Conservation (phyloP, 2,888 invertebrate species). For the Gymnocheta viridis region DNA sequence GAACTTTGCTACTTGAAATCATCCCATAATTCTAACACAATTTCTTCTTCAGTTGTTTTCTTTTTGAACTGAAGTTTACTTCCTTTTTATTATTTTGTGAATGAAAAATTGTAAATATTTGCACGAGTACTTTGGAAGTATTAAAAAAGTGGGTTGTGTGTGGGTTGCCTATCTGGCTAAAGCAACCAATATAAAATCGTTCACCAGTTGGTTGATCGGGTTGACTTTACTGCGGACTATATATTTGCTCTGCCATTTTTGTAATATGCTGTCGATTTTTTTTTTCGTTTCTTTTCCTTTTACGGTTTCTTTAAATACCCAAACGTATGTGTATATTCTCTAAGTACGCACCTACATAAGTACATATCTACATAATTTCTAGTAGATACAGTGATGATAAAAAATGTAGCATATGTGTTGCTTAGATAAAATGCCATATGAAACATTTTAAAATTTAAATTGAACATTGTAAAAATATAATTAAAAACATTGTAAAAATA, state of each 20-base stretch:
- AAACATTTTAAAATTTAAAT: too few species aligned
- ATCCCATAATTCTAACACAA: neutral
- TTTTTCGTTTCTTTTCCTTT: conserved; percentile 10
- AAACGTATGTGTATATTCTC: neutral
- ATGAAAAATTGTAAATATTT: conserved; percentile 3
- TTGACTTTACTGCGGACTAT: too few species aligned
- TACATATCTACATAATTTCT: too few species aligned
- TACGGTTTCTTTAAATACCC: conserved; percentile 33
- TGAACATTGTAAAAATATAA: too few species aligned
- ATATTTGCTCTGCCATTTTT: conserved; percentile 7
- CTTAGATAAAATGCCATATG: too few species aligned
- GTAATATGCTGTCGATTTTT: conserved; percentile 1
- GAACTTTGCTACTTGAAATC: neutral
- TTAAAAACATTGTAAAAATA: too few species aligned
- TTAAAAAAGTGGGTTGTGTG: conserved; percentile 14
- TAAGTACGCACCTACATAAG: too few species aligned
- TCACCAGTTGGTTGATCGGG: too few species aligned
- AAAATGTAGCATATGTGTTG: neutral
- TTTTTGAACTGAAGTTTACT: conserved; percentile 12
- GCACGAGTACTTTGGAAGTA: neutral
- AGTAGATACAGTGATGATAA: neutral
- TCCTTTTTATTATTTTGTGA: conserved; percentile 23
- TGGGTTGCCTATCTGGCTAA: conserved; percentile 31
- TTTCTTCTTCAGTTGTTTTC: conserved; percentile 3
- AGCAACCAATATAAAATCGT: conserved; percentile 13